phyloP scores from a whole-genome alignment of 2,888 invertebrate species.

The Tigriopus californicus region DNA sequence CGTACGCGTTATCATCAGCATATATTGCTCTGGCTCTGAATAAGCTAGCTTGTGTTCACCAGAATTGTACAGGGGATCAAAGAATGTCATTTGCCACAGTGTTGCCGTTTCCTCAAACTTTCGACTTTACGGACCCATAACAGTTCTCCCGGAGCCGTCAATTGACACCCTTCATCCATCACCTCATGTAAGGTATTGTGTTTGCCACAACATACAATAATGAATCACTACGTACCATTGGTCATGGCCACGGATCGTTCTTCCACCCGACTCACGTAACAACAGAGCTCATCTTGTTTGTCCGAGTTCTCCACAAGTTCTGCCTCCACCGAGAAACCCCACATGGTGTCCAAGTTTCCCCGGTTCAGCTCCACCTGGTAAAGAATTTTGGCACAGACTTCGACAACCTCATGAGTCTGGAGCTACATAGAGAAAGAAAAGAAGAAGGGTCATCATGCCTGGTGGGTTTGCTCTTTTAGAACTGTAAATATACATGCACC shows the following conservation, averaged over 20 bases:
- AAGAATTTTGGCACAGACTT: conserved; percentile 87
- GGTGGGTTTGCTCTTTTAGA: too few relatives aligned
- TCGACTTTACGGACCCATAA: too few relatives aligned
- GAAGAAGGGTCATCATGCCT: neutral
- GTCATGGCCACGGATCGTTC: conserved; percentile 89
- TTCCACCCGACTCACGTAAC: conserved; percentile 88
- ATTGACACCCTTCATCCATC: too few relatives aligned
- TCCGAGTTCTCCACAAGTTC: conserved; percentile 90
- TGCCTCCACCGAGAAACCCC: conserved; percentile 94
- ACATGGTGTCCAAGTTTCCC: conserved; percentile 78
- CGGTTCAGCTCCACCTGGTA: conserved; percentile 88
- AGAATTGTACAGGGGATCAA: too few relatives aligned
- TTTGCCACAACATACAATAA: neutral
- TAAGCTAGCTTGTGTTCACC: too few relatives aligned
- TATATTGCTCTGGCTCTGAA: too few relatives aligned
- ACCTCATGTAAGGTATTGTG: too few relatives aligned
- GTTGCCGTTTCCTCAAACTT: too few relatives aligned
- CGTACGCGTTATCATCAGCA: too few relatives aligned
- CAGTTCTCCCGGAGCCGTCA: too few relatives aligned
- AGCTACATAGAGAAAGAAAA: conserved; percentile 37
- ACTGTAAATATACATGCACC: too few relatives aligned
- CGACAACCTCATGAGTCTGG: conserved; percentile 81
- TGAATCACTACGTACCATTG: conserved; percentile 45
- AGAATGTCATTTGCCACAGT: too few relatives aligned
- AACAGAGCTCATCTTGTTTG: conserved; percentile 86